Conservation (phyloP, 2,113 vertebrate genomes). For the Phylloscopus trochiloides region DNA sequence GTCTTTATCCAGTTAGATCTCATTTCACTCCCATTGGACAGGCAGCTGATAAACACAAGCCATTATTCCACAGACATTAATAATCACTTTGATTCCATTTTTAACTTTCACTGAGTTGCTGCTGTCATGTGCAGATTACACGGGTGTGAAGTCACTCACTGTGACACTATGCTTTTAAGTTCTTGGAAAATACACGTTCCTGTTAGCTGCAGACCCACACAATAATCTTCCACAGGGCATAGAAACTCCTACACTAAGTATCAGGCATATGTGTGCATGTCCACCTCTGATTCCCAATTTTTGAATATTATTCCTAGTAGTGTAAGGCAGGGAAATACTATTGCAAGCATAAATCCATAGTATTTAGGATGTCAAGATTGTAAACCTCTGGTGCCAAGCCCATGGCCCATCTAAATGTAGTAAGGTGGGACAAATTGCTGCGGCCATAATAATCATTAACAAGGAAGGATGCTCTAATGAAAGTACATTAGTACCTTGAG, state of each 20-base stretch:
- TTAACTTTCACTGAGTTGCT: neutral
- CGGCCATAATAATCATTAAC: neutral
- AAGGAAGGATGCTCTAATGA: neutral
- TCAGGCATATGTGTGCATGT: neutral
- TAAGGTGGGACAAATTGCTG: neutral
- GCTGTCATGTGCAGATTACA: neutral
- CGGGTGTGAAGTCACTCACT: neutral
- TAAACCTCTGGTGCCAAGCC: neutral
- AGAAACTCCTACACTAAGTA: neutral
- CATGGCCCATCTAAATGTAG: neutral
- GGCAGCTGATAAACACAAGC: neutral
- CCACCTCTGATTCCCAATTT: neutral
- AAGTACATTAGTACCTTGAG: neutral
- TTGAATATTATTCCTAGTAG: neutral
- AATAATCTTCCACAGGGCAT: neutral
- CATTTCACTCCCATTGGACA: neutral
- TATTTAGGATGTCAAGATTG: neutral
- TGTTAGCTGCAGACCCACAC: neutral
- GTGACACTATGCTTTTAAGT: neutral
- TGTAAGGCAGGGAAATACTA: neutral
- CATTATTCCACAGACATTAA: neutral
- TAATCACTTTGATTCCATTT: neutral
- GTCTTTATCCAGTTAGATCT: neutral
- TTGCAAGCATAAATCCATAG: neutral
- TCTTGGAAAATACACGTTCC: neutral